Conservation (phyloP, 2,888 invertebrate genomes). For the Peribatodes rhomboidaria region DNA sequence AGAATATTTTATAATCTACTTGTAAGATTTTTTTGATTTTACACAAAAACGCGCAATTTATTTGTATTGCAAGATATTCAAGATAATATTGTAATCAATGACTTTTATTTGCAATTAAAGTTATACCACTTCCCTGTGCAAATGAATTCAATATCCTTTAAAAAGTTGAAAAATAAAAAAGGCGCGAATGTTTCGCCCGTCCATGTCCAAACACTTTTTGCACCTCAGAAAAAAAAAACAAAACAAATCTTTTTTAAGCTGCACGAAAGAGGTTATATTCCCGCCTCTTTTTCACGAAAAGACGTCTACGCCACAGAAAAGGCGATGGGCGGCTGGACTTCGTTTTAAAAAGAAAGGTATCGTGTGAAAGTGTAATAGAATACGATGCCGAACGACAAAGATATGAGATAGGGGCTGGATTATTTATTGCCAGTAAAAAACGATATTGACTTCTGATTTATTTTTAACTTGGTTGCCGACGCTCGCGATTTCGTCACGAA, state of each 20-base stretch:
- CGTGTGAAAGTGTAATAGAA: constrained; percentile 35
- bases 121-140: background rate
- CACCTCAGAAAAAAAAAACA: background rate
- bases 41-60: background rate
- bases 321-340: background rate
- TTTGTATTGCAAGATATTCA: too few relatives aligned
- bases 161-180: background rate
- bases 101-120: background rate
- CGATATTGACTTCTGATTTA: constrained; percentile 24
- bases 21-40: background rate
- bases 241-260: background rate
- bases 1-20: background rate
- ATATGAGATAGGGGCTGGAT: constrained; percentile 25
- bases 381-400: constrained; percentile 24
- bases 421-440: constrained; percentile 34
- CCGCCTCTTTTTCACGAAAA: background rate
- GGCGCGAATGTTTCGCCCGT: background rate
- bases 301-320: constrained; percentile 11
- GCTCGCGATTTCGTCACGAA: too few relatives aligned
- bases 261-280: constrained; percentile 2
- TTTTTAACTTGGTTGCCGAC: constrained; percentile 10
- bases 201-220: background rate
- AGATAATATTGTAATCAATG: too few relatives aligned
- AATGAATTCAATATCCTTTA: background rate
- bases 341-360: constrained; percentile 9